phyloP scores from a whole-genome alignment of 2,797 vertebrate species.

The Enteromius radiatus region DNA sequence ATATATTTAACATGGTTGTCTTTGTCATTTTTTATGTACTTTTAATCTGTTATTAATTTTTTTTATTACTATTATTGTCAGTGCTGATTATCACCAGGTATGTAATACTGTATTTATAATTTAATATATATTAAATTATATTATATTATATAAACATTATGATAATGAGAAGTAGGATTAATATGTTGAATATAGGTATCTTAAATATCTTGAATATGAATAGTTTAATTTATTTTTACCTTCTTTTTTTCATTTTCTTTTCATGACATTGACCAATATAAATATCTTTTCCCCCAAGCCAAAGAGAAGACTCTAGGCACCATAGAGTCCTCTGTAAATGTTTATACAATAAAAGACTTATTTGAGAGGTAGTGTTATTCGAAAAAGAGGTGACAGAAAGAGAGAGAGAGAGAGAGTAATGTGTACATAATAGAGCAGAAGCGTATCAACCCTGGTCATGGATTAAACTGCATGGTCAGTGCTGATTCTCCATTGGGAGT shows the following conservation, averaged over 20 bases:
- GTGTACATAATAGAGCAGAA: slow-evolving; percentile 16
- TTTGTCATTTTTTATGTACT: not conserved
- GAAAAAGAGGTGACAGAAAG: not conserved
- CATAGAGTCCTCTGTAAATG: not conserved
- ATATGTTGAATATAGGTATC: not conserved
- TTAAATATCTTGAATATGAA: not conserved
- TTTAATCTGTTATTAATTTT: not conserved
- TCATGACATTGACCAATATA: not conserved
- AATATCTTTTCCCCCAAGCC: not conserved
- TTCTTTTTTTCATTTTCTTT: not conserved
- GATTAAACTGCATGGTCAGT: slow-evolving; percentile 4
- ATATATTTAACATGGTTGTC: not conserved
- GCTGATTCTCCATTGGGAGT: not conserved
- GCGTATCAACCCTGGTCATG: not conserved
- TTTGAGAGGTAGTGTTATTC: slow-evolving; percentile 17
- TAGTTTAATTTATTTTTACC: not conserved
- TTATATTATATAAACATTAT: too few relatives aligned
- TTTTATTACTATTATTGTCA: not conserved
- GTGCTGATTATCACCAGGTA: not conserved
- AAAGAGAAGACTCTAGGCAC: not conserved
- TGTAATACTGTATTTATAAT: not conserved
- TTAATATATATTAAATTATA: not conserved
- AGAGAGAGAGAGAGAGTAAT: not conserved
- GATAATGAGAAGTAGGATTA: not conserved
- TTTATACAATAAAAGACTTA: not conserved